Evolutionary conservation across 2,113 vertebrate species (phyloP).

Genomic region (Illadopsis cleaveri): DNA sequence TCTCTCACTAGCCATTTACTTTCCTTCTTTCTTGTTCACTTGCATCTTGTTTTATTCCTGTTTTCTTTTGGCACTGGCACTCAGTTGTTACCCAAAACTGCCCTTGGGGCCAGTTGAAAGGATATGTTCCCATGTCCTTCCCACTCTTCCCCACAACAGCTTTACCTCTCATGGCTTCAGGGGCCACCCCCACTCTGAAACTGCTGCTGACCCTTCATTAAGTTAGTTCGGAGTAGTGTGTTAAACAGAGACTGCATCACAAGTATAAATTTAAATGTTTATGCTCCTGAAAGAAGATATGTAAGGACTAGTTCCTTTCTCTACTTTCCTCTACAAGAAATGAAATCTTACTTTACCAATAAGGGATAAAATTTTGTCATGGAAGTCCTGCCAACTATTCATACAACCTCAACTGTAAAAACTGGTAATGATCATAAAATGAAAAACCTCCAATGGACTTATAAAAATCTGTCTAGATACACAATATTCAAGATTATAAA

Average conservation of each 20-base stretch:
- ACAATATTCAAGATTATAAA: background rate
- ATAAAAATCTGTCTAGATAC: background rate
- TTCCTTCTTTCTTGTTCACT: background rate
- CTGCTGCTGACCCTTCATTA: background rate
- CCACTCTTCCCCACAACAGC: background rate
- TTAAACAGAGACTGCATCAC: background rate
- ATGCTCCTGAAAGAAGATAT: background rate
- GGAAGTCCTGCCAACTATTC: background rate
- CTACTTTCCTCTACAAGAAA: background rate
- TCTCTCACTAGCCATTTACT: background rate
- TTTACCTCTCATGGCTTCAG: background rate
- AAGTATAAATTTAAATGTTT: background rate
- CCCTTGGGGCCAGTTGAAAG: background rate
- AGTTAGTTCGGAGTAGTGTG: background rate
- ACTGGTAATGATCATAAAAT: fast-evolving
- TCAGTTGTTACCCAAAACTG: background rate
- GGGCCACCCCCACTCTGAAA: fast-evolving
- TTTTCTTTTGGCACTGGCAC: background rate
- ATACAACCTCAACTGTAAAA: background rate
- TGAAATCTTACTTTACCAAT: background rate
- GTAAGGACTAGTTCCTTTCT: background rate
- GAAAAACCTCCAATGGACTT: background rate
- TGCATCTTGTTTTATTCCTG: background rate
- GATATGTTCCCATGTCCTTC: fast-evolving
- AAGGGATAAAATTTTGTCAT: background rate